These are phyloP conservation scores for Artemia franciscana DNA, from an alignment of 1,140 invertebrate species.

Conservation along the genomic window DNA sequence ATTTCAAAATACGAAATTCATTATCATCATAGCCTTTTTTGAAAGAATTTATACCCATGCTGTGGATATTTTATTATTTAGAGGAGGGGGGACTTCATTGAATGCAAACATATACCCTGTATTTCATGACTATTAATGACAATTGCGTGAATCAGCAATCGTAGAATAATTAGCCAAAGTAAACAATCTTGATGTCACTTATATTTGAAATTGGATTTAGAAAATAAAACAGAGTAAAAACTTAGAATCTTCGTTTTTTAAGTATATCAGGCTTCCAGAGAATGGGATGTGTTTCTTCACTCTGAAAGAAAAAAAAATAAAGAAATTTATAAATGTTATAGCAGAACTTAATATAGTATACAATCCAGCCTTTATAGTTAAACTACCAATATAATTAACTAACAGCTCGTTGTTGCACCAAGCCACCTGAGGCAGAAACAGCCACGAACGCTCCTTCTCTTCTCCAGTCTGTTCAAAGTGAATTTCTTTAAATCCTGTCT, in stretches of 20 bases:
- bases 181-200: no score
- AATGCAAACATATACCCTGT: no score
- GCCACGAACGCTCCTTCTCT: neutral
- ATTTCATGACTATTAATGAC: no score
- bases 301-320: constrained; percentile 28
- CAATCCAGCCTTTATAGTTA: neutral
- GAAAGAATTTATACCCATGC: no score
- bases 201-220: no score
- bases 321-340: constrained; percentile 8
- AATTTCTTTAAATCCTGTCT: neutral
- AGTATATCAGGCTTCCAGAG: constrained; percentile 91
- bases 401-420: neutral
- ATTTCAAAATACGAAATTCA: no score
- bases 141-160: no score
- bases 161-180: no score
- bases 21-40: no score
- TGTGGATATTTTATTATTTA: no score
- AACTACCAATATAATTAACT: neutral
- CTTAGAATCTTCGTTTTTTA: constrained; percentile 62
- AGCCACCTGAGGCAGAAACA: neutral
- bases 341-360: constrained; percentile 3
- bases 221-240: no score
- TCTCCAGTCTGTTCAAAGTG: neutral
- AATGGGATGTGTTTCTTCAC: constrained; percentile 86
- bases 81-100: no score